Base-by-base conservation (phyloP, 2,113 vertebrate genomes). In the Chaetorhynchus papuensis region DNA sequence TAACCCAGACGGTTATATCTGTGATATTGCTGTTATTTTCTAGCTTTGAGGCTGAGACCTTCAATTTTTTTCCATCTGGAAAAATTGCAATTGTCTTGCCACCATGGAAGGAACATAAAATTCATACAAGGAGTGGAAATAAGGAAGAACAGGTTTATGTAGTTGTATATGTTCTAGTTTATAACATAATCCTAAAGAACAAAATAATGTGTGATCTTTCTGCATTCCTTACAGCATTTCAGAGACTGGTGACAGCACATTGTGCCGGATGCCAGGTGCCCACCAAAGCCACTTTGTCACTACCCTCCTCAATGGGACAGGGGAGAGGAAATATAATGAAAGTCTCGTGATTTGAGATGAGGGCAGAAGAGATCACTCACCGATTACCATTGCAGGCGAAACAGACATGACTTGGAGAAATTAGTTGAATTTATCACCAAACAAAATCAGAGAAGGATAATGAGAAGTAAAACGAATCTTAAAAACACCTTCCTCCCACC, bases 321-420 rank as follows among this genome's bases (percentile, higher is more conserved):
- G 26, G 5, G 8, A 42, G 21, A 33, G 26, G 26, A 63, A 49
- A 31, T 54, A 14, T 11, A 54, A 37, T 22, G 10, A 35, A 77
- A 63, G 18, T 27, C 28, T 28, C 18, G 6, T 69, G 35, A 47
- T 35, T 56, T 69, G 41, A 42, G 17, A 33, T 49, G 63, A 77
- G 63, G 22, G 7, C 41, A 49, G 41, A 12, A 77, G 41, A 27
- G 21, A 54, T 37, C 31, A 35, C 41, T 83, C 22, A 26, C 8
- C 0, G 7, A 20, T 49, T 61, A 33, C 3, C 4, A 19, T 28
- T 0, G 0, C 1, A 1, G 41, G 21, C 26, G 42, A 49, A 63
- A 35, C 17, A 76, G 47, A 35, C 26, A 27, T 26, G 24, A 39
- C n/a, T 60, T 54, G 70, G 21, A 47, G 30, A 76, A 90, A 69